phyloP scores from a whole-genome alignment of 2,113 vertebrate species.

The Psammodynastes pulverulentus region DNA sequence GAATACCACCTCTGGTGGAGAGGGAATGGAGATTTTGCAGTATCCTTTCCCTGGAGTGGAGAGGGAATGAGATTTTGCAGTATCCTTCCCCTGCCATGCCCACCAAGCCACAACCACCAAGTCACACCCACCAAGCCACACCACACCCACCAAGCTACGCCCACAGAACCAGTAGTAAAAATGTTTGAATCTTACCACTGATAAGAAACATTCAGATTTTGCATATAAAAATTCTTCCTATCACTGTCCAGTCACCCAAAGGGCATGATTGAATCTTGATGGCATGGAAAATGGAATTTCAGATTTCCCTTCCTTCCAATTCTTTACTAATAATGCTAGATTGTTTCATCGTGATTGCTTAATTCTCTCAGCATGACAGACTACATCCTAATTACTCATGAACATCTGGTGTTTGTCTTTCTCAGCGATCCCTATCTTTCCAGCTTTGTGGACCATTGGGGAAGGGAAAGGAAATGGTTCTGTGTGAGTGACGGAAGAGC shows the following conservation, averaged over 20 bases:
- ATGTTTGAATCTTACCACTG: too few species aligned
- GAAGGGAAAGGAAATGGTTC: background rate
- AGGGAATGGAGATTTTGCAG: too few species aligned
- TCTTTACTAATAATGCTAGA: background rate
- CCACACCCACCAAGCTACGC: too few species aligned
- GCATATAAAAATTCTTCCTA: background rate
- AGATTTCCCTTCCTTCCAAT: background rate
- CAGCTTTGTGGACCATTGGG: background rate
- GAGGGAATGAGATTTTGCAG: too few species aligned
- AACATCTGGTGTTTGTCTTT: background rate
- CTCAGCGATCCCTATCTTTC: background rate
- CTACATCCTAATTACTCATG: background rate
- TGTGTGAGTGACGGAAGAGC: fast-evolving
- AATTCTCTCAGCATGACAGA: background rate
- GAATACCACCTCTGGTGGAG: too few species aligned
- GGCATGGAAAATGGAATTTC: background rate
- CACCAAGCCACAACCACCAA: too few species aligned
- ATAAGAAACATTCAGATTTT: background rate
- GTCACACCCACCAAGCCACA: too few species aligned
- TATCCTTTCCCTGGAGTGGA: too few species aligned
- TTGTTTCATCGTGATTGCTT: background rate
- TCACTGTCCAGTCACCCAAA: background rate
- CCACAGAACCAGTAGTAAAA: too few species aligned
- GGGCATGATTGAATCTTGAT: background rate
- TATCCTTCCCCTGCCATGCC: too few species aligned